phyloP scores from a whole-genome alignment of 2,888 invertebrate species.

The Drosophila mayaguana region DNA sequence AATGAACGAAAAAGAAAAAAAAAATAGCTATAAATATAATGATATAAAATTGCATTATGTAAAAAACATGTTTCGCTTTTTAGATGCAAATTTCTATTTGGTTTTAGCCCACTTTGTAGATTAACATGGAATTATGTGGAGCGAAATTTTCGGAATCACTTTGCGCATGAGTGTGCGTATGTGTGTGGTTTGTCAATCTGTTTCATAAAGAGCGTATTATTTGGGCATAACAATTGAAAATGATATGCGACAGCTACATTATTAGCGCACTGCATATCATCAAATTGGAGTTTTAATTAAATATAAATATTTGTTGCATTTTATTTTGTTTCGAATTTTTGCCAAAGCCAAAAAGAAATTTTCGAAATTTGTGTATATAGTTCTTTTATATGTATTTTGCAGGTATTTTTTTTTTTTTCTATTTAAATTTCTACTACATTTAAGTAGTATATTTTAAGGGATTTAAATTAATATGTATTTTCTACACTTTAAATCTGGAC shows the following conservation, averaged over 20 bases:
- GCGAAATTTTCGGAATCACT: background rate
- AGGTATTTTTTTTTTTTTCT: too few relatives aligned
- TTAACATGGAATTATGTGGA: constrained; percentile 5
- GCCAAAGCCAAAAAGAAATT: background rate
- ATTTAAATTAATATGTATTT: too few relatives aligned
- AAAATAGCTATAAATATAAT: constrained; percentile 8
- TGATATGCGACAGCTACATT: constrained; percentile 15
- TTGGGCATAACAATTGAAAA: constrained; percentile 22
- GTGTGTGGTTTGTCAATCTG: constrained; percentile 2
- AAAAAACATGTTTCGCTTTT: constrained; percentile 14
- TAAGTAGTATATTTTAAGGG: too few relatives aligned
- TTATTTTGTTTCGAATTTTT: background rate
- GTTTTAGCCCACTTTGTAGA: background rate
- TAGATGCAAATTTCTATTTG: constrained; percentile 4
- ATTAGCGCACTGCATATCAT: background rate
- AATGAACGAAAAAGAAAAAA: constrained; percentile 3
- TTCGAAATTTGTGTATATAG: background rate
- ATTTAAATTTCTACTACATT: too few relatives aligned
- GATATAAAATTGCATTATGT: constrained; percentile 5
- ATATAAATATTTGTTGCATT: background rate
- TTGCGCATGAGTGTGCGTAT: background rate
- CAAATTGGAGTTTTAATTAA: constrained; percentile 18
- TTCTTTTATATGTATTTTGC: background rate
- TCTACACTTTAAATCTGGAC: too few relatives aligned
- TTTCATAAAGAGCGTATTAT: constrained; percentile 25